Conservation (phyloP, 1,140 invertebrate genomes). For the Laupala kohalensis region DNA sequence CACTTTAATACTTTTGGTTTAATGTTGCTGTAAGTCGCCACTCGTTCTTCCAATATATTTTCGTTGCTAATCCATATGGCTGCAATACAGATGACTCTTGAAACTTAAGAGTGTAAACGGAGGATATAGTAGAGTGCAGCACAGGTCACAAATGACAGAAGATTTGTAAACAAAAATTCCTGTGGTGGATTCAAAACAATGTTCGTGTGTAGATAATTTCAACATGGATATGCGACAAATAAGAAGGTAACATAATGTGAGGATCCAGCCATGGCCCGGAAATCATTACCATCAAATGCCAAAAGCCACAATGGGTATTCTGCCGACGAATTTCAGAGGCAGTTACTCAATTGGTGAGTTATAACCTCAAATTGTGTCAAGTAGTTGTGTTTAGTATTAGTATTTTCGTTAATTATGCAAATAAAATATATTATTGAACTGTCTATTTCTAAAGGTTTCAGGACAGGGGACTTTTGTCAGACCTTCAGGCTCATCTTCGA, state of each 20-base stretch:
- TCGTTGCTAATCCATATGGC: no score
- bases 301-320: constrained; percentile 16
- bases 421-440: neutral
- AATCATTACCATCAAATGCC: neutral
- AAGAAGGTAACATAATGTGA: neutral
- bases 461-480: constrained; percentile 36
- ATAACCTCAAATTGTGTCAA: neutral
- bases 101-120: neutral
- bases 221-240: neutral
- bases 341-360: constrained; percentile 27
- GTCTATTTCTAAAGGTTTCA: constrained; percentile 28
- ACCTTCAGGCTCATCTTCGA: constrained; percentile 36
- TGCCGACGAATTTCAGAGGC: constrained; percentile 36
- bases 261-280: neutral
- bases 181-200: neutral
- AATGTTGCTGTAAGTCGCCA: no score
- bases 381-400: neutral
- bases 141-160: neutral
- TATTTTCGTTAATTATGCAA: neutral
- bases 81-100: neutral
- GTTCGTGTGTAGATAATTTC: neutral
- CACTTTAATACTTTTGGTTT: no score
- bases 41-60: no score
- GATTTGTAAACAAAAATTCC: neutral
- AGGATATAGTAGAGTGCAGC: neutral